A percentile compares a stretch with the other conserved stretches of the same genome.
phyloP scores from a whole-genome alignment of 1,140 invertebrate species.

The Centruroides vittatus region DNA sequence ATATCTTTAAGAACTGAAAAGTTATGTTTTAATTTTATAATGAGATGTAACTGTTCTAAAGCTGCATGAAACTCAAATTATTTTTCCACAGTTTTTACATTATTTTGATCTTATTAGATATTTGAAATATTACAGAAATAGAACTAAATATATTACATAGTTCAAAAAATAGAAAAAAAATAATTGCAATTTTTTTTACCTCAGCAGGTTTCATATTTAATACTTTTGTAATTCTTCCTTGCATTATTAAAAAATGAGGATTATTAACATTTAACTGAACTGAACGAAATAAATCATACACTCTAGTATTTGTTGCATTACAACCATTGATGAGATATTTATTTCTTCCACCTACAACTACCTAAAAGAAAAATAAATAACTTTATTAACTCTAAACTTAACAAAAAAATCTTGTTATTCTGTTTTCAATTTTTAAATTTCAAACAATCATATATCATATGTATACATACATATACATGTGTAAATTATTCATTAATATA shows the following conservation, averaged over 20 bases:
- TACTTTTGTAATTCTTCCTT: conserved; percentile 97
- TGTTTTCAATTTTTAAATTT: no score
- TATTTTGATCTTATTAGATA: background rate
- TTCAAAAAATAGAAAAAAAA: conserved; percentile 1
- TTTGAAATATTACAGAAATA: background rate
- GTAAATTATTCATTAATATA: no score
- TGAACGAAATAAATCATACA: conserved; percentile 89
- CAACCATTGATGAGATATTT: conserved; percentile 93
- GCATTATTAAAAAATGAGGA: conserved; percentile 99
- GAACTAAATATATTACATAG: background rate
- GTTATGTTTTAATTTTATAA: no score
- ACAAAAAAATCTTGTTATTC: no score
- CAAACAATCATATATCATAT: no score
- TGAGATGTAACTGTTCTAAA: no score
- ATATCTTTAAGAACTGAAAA: no score
- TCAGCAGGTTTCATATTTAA: conserved; percentile 97
- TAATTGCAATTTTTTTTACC: conserved; percentile 33
- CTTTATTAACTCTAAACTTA: no score
- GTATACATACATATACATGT: no score
- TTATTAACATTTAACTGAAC: conserved; percentile 98
- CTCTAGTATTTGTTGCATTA: conserved; percentile 72
- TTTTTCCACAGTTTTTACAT: no score
- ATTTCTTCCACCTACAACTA: conserved; percentile 41
- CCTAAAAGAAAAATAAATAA: no score
- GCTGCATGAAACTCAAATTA: no score